These are phyloP conservation scores for Agrochola litura DNA, from an alignment of 2,888 invertebrate genomes.

Conservation along the genomic window DNA sequence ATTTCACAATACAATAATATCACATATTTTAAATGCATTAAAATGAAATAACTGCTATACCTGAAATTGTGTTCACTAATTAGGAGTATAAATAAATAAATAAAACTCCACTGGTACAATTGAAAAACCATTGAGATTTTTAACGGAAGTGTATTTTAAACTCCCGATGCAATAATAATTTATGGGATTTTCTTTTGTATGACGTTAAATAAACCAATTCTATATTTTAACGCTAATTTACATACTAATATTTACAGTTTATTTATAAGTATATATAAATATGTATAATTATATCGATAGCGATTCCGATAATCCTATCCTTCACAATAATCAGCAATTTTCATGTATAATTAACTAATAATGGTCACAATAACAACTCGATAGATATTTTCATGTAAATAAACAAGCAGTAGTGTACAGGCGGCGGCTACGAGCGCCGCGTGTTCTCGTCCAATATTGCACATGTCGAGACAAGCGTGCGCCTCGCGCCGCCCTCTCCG, in stretches of 20 bases:
- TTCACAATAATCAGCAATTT: slow-evolving; percentile 86
- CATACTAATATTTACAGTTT: slow-evolving; percentile 90
- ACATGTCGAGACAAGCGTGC: slow-evolving; percentile 81
- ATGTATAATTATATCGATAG: slow-evolving; percentile 90
- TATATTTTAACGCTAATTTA: slow-evolving; percentile 90
- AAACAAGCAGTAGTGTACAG: slow-evolving; percentile 89
- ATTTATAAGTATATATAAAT: slow-evolving; percentile 91
- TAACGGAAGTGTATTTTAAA: slow-evolving; percentile 88
- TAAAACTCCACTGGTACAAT: slow-evolving; percentile 90
- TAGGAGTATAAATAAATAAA: slow-evolving; percentile 87
- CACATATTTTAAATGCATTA: slow-evolving; percentile 90
- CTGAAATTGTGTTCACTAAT: slow-evolving; percentile 78
- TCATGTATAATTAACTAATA: slow-evolving; percentile 90
- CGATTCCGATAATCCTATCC: slow-evolving; percentile 88
- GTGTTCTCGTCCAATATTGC: slow-evolving; percentile 85
- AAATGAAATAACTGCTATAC: slow-evolving; percentile 84
- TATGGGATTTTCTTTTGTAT: slow-evolving; percentile 89
- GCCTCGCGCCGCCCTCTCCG: slow-evolving; percentile 74
- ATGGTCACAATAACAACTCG: slow-evolving; percentile 90
- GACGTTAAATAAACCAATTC: slow-evolving; percentile 90
- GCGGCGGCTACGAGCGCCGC: slow-evolving; percentile 78
- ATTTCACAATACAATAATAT: slow-evolving; percentile 89
- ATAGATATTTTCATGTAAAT: slow-evolving; percentile 90
- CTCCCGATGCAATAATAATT: slow-evolving; percentile 90
- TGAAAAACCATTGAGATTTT: slow-evolving; percentile 90